A percentile compares a stretch with the other conserved stretches of the same genome.
Evolutionary conservation across 92 coral and sea anemone species (phyloP).

Genomic region (Epizoanthus illoricatus): DNA sequence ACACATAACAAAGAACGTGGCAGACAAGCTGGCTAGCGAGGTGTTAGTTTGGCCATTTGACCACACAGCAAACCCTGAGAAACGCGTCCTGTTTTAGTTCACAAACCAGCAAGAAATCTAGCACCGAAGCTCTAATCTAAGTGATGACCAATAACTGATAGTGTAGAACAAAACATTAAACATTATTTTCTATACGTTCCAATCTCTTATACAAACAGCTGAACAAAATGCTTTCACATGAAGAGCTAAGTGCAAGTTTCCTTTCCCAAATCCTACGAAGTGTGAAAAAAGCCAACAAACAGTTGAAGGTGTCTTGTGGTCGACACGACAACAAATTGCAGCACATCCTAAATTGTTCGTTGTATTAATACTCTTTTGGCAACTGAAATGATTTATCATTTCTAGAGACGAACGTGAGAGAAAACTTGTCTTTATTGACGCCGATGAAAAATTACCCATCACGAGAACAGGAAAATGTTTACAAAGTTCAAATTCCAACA

Average conservation of each 20-base stretch:
- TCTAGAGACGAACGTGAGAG: neutral
- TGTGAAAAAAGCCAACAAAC: constrained; percentile 34
- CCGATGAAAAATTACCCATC: constrained; percentile 11
- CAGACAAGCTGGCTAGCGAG: constrained; percentile 35
- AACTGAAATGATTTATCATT: constrained; percentile 16
- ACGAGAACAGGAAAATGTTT: constrained; percentile 10
- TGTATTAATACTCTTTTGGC: neutral
- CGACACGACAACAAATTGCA: constrained; percentile 3
- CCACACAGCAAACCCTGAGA: constrained; percentile 20
- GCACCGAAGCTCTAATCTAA: neutral
- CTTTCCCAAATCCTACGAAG: constrained; percentile 42
- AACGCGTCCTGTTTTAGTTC: neutral
- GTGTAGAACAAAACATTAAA: constrained; percentile 13
- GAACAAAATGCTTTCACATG: constrained; percentile 12
- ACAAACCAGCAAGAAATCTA: neutral
- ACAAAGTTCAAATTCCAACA: constrained; percentile 35
- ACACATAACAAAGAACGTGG: constrained; percentile 7
- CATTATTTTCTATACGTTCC: constrained; percentile 14
- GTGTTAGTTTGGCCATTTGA: constrained; percentile 22
- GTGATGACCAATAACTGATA: neutral
- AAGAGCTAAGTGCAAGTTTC: constrained; percentile 36
- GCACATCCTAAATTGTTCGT: neutral
- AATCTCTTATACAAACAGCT: constrained; percentile 33
- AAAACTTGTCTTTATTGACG: neutral
- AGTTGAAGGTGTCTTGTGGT: constrained; percentile 37